Evolutionary conservation across 1,140 invertebrate genomes (phyloP).

Genomic region (Hestina assimilis): DNA sequence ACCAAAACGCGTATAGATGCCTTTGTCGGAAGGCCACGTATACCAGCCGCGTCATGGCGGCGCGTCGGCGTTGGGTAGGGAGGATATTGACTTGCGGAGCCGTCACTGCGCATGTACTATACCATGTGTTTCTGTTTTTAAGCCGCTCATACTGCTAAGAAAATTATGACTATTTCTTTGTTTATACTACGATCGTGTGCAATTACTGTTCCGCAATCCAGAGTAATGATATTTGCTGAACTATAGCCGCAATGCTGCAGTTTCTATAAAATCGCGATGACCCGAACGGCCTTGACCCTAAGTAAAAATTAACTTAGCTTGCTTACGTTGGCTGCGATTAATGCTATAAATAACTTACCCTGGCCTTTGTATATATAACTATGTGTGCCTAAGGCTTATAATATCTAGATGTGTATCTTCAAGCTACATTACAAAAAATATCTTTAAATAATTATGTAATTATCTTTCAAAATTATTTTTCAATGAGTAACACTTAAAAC

Average conservation of each 20-base stretch:
- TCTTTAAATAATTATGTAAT: no score
- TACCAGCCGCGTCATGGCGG: conserved; percentile 61
- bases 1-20: conserved; percentile 27
- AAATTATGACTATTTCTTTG: conserved; percentile 52
- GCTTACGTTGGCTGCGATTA: conserved; percentile 22
- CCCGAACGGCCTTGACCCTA: conserved; percentile 47
- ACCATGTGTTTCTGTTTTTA: conserved; percentile 74
- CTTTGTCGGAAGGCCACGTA: conserved; percentile 24
- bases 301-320: conserved; percentile 31
- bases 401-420: not conserved
- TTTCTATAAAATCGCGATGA: conserved; percentile 20
- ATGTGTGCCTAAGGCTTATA: conserved; percentile 11
- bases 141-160: conserved; percentile 49
- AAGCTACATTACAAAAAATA: no score
- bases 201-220: conserved; percentile 32
- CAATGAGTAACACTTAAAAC: no score
- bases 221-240: conserved; percentile 22
- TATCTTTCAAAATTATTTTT: no score
- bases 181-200: conserved; percentile 33
- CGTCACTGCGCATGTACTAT: conserved; percentile 68
- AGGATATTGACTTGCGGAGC: conserved; percentile 73
- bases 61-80: conserved; percentile 60
- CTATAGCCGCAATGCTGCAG: conserved; percentile 31
- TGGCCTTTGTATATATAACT: conserved; percentile 8
- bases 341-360: conserved; percentile 30